A percentile compares a stretch with the other conserved stretches of the same genome.
Conservation (phyloP, 2,888 invertebrate genomes). For the Caenorhabditis virilis region DNA sequence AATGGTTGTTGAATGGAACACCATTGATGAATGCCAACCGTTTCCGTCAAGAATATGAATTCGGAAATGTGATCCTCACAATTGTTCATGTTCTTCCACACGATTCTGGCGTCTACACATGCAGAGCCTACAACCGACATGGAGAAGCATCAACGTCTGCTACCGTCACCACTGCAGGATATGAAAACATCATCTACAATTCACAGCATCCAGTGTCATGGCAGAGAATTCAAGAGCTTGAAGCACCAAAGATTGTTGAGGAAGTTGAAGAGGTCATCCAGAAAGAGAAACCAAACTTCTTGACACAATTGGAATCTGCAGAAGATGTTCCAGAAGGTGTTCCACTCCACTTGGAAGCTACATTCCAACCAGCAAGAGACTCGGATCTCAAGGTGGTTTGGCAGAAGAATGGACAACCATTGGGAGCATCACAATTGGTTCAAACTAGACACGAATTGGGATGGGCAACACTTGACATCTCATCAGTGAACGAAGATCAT, state of each 20-base stretch:
- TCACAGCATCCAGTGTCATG: constrained; percentile 92
- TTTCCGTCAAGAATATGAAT: constrained; percentile 87
- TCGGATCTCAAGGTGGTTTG: constrained; percentile 75
- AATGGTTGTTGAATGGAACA: constrained; percentile 80
- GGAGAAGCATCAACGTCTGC: constrained; percentile 94
- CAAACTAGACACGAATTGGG: constrained; percentile 80
- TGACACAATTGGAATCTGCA: constrained; percentile 88
- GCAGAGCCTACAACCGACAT: constrained; percentile 85
- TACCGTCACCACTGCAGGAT: constrained; percentile 77
- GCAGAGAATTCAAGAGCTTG: constrained; percentile 79
- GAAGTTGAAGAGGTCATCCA: constrained; percentile 77
- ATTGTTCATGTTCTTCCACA: constrained; percentile 82
- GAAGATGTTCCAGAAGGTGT: constrained; percentile 84
- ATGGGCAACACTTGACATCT: constrained; percentile 86
- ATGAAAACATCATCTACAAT: constrained; percentile 72
- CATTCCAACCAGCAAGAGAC: constrained; percentile 93
- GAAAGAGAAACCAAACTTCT: constrained; percentile 70
- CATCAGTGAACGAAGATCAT: constrained; percentile 76
- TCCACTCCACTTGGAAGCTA: constrained; percentile 91
- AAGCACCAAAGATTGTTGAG: constrained; percentile 75
- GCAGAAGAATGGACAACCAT: constrained; percentile 59
- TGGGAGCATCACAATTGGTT: constrained; percentile 69
- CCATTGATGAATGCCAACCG: constrained; percentile 74
- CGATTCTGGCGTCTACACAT: constrained; percentile 93
- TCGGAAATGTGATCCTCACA: constrained; percentile 90